These are phyloP conservation scores for Cinclus cinclus DNA, from an alignment of 2,113 vertebrate genomes.

Conservation along the genomic window DNA sequence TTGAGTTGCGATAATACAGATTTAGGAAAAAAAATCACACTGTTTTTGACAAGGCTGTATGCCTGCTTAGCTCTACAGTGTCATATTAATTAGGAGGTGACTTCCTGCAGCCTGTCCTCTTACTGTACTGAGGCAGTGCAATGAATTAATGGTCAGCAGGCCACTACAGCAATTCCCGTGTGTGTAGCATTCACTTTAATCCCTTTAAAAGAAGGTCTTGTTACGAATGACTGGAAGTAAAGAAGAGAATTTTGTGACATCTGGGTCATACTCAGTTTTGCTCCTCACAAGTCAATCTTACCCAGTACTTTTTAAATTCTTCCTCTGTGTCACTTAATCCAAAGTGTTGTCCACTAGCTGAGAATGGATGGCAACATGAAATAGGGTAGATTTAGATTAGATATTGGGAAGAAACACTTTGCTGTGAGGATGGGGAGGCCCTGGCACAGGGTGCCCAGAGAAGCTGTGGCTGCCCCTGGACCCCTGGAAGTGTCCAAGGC, in stretches of 20 bases:
- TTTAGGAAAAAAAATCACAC: not conserved
- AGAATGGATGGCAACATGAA: not conserved
- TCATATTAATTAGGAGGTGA: not conserved
- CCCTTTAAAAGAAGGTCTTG: not conserved
- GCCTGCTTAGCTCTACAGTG: not conserved
- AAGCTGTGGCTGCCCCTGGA: not conserved
- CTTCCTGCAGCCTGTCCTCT: not conserved
- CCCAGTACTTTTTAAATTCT: not conserved
- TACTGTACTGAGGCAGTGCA: no score
- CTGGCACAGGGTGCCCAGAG: not conserved
- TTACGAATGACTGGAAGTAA: not conserved
- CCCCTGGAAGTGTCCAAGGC: not conserved
- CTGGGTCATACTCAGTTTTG: not conserved
- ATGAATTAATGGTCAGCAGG: not conserved
- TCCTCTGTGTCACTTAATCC: not conserved
- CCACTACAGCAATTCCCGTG: not conserved
- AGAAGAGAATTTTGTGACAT: not conserved
- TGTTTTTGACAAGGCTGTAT: not conserved
- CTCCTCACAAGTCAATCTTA: not conserved
- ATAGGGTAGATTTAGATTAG: not conserved
- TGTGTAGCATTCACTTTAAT: not conserved
- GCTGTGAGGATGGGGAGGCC: rapidly evolving
- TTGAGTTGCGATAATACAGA: not conserved
- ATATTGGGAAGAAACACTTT: not conserved
- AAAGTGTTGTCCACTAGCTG: not conserved